Evolutionary conservation across 2,888 invertebrate genomes (phyloP).

Genomic region (Tanypteryx hageni): DNA sequence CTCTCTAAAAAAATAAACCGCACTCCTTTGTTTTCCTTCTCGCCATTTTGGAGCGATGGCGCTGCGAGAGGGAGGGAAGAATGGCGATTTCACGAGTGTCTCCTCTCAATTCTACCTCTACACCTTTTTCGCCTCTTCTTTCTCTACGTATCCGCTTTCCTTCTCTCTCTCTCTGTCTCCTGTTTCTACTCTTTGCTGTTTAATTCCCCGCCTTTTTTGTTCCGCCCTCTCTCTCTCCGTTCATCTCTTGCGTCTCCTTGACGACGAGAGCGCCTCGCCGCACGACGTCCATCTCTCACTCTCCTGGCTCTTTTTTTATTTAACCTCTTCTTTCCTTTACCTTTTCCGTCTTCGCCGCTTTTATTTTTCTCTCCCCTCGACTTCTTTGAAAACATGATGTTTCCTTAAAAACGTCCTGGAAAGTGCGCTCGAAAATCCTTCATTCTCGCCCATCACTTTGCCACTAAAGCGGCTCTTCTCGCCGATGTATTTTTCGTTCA

Average conservation of each 20-base stretch:
- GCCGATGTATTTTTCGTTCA: too few species aligned
- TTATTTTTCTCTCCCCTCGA: too few species aligned
- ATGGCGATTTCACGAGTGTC: background rate
- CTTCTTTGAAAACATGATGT: too few species aligned
- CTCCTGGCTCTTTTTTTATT: background rate
- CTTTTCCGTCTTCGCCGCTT: background rate
- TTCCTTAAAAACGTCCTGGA: too few species aligned
- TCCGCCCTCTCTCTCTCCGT: too few species aligned
- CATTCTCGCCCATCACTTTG: too few species aligned
- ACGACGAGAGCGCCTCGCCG: too few species aligned
- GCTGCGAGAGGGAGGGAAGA: background rate
- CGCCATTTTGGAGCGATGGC: background rate
- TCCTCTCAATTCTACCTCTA: background rate
- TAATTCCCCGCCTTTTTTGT: background rate
- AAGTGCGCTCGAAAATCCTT: too few species aligned
- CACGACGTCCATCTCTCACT: background rate
- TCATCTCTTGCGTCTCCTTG: too few species aligned
- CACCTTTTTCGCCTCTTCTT: background rate
- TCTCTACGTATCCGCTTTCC: background rate
- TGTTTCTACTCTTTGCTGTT: background rate
- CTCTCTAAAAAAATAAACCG: conserved; percentile 43
- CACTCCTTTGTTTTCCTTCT: conserved; percentile 42
- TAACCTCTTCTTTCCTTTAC: background rate
- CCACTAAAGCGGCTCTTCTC: too few species aligned
- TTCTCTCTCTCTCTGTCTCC: background rate